Percentiles rank a stretch among this genome's conserved stretches.
phyloP scores from a whole-genome alignment of 2,888 invertebrate species.

The Listrodromus nycthemerus region DNA sequence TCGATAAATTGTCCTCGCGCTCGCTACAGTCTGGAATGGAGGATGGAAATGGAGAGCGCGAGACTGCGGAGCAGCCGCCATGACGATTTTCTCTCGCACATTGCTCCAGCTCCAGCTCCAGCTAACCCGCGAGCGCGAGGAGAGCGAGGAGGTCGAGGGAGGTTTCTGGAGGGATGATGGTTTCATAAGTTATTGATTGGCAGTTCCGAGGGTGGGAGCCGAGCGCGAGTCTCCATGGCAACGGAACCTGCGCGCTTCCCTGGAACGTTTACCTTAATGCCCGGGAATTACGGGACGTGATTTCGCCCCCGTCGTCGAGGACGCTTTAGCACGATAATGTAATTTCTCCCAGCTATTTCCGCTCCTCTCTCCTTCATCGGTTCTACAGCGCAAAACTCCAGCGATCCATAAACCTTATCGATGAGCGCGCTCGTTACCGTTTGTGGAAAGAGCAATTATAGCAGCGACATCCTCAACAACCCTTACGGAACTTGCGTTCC shows the following conservation, averaged over 20 bases:
- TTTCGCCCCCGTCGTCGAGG: conserved; percentile 78
- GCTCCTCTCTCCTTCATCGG: conserved; percentile 64
- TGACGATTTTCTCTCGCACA: conserved; percentile 52
- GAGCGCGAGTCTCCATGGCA: conserved; percentile 76
- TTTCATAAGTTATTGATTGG: conserved; percentile 84
- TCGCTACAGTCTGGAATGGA: conserved; percentile 23
- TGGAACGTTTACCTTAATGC: conserved; percentile 84
- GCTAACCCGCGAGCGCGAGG: conserved; percentile 20
- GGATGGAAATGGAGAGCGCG: conserved; percentile 26
- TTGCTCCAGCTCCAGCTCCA: conserved; percentile 29
- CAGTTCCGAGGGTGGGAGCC: conserved; percentile 73
- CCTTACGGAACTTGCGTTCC: conserved; percentile 29
- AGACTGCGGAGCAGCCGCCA: conserved; percentile 47
- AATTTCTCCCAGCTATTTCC: conserved; percentile 79
- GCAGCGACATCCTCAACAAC: conserved; percentile 48
- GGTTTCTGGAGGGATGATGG: conserved; percentile 75
- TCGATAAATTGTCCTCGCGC: background rate
- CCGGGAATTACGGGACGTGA: conserved; percentile 84
- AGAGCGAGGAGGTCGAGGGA: conserved; percentile 38
- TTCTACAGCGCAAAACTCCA: conserved; percentile 12
- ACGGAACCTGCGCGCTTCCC: conserved; percentile 80
- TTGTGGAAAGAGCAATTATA: conserved; percentile 47
- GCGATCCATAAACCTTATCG: conserved; percentile 32
- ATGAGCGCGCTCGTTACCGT: conserved; percentile 40
- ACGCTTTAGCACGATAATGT: conserved; percentile 83